A percentile compares a stretch with the other conserved stretches of the same genome.
Conservation (phyloP, 1,140 invertebrate species). For the Nasonia giraulti region DNA sequence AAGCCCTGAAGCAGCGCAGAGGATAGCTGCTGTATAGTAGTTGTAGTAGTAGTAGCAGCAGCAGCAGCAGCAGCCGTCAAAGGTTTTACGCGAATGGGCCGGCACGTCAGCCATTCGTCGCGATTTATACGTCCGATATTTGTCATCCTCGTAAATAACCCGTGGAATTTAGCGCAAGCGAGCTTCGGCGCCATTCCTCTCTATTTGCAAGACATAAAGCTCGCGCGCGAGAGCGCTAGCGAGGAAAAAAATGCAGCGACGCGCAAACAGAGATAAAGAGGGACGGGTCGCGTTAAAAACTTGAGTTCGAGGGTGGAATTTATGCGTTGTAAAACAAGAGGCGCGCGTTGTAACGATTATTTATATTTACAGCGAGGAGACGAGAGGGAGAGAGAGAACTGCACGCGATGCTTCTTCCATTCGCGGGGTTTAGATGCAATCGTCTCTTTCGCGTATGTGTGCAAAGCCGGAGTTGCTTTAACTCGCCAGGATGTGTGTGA, state of each 20-base stretch:
- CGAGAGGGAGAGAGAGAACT: not conserved
- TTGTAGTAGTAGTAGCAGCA: no score
- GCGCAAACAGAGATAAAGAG: constrained; percentile 33
- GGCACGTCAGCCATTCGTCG: constrained; percentile 23
- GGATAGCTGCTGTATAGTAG: no score
- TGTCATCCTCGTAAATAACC: constrained; percentile 47
- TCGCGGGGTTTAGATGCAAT: constrained; percentile 32
- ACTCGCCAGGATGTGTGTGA: not conserved
- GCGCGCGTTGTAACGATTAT: constrained; percentile 36
- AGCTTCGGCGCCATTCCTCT: constrained; percentile 44
- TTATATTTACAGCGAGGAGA: constrained; percentile 29
- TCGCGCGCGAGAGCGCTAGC: not conserved
- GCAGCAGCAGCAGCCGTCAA: not conserved
- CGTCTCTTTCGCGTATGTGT: not conserved
- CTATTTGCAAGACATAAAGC: constrained; percentile 41
- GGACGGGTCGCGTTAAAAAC: constrained; percentile 1
- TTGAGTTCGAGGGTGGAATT: constrained; percentile 26
- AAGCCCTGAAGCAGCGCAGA: no score
- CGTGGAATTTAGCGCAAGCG: constrained; percentile 26
- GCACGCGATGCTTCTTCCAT: not conserved
- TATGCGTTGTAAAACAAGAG: constrained; percentile 30
- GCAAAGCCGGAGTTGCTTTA: not conserved
- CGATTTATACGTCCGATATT: constrained; percentile 48
- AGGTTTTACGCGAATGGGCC: not conserved
- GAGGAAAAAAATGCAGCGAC: not conserved